Base-by-base conservation (phyloP, 2,888 invertebrate genomes). In the Agonopterix alstromeriana region DNA sequence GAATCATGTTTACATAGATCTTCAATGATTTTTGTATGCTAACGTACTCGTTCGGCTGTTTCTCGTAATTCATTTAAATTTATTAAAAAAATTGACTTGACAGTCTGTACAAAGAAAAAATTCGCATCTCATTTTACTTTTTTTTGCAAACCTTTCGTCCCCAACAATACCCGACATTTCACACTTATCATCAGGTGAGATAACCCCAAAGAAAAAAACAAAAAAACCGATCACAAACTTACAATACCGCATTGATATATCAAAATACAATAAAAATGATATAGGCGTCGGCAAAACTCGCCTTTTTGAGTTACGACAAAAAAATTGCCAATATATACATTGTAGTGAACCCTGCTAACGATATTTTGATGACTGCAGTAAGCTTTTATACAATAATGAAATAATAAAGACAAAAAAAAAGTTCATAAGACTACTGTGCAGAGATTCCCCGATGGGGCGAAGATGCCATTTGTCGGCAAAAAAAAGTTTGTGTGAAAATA, bases 291-390 rank as follows among this genome's bases (percentile, higher is more conserved):
- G 55, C 58, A 58, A 65, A 71, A 64, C 67, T 27, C 61, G 65
- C 56, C 65, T 77, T 78, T 80, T 83, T 80, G 81, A 82, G 61
- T 78, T 79, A 82, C 73, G 78, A 71, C 60, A 81, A 84, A 84
- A 82, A 83, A 82, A 84, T 74, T 74, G 74, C 65, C 82, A 78
- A 82, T 81, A 81, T 67, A 75, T 61, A 68, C 71, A 77, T 71
- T 74, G 74, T 73, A 64, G 57, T 58, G 63, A 53, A 51, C 58
- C 65, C 58, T 58, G 67, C 79, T 86, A 86, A 86, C 83, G 86
- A 86, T 77, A 71, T 81, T 84, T 84, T 86, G 86, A 86, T 86
- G 83, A 81, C 72, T 74, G 67, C 65, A 55, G 54, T 65, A 70
- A 61, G 64, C 72, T 66, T 61, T 54, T 60, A 58, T 63, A 69